Evolutionary conservation across 2,113 vertebrate species (phyloP).

Genomic region (Erythrocercus mccallii): DNA sequence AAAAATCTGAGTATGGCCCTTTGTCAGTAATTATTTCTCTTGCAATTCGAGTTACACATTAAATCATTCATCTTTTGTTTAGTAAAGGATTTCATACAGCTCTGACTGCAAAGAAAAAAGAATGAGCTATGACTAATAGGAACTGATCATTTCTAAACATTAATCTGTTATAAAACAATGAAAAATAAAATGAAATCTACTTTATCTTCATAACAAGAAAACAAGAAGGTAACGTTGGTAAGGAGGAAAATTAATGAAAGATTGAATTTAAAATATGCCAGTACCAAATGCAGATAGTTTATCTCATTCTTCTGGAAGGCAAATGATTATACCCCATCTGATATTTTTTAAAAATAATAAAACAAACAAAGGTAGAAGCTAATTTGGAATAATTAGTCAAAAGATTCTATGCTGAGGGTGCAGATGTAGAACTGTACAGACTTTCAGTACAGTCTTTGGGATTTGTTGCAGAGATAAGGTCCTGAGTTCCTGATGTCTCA

Average conservation of each 20-base stretch:
- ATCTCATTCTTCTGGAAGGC: background rate
- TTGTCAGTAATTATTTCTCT: slow-evolving; percentile 42
- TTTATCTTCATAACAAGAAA: slow-evolving; percentile 50
- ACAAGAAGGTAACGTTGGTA: slow-evolving; percentile 18
- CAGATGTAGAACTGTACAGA: background rate
- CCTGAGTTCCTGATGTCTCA: background rate
- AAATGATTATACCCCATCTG: background rate
- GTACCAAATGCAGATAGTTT: slow-evolving; percentile 17
- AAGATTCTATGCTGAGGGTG: background rate
- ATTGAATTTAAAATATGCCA: slow-evolving; percentile 47
- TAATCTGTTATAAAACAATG: slow-evolving; percentile 44
- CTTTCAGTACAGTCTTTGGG: background rate
- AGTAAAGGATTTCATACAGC: slow-evolving; percentile 27
- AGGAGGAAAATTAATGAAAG: slow-evolving; percentile 46
- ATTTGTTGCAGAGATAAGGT: background rate
- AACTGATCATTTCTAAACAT: slow-evolving; percentile 43
- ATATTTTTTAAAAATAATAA: background rate
- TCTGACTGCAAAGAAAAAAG: slow-evolving; percentile 24
- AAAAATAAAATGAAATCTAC: slow-evolving; percentile 32
- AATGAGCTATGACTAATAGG: slow-evolving; percentile 57
- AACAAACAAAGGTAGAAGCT: background rate
- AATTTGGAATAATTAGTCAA: background rate
- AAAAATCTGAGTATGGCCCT: background rate
- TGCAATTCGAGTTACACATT: background rate
- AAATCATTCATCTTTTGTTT: slow-evolving; percentile 60